Evolutionary conservation across 2,797 vertebrate genomes (phyloP).

Genomic region (Crocidura indochinensis): DNA sequence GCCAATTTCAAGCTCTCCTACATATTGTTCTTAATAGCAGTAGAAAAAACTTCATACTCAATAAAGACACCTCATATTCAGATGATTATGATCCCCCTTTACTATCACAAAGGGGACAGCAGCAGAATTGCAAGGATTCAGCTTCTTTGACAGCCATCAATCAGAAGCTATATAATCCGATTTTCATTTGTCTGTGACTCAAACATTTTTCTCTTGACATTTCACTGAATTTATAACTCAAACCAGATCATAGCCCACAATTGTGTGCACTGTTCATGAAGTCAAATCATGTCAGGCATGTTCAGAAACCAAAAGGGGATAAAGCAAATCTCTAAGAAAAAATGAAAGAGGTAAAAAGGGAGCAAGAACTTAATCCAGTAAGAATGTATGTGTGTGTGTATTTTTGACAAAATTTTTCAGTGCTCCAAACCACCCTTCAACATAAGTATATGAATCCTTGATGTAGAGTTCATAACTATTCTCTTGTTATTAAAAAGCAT

Average conservation of each 20-base stretch:
- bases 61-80: background rate
- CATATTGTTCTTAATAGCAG: background rate
- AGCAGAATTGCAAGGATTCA: background rate
- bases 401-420: background rate
- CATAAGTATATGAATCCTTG: background rate
- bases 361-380: background rate
- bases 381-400: too few relatives aligned
- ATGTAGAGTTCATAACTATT: background rate
- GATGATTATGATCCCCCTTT: background rate
- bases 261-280: fast-evolving
- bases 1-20: background rate
- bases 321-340: background rate
- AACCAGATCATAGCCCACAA: background rate
- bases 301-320: background rate
- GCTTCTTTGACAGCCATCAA: background rate
- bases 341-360: background rate
- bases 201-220: background rate
- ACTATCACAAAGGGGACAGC: background rate
- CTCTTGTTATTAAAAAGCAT: background rate
- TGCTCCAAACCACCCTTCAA: background rate
- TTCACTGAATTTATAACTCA: background rate
- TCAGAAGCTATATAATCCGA: background rate
- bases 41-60: background rate
- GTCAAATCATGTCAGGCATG: background rate
- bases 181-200: slow-evolving; percentile 28